phyloP scores from a whole-genome alignment of 2,888 invertebrate species.

The Harmothoe impar region DNA sequence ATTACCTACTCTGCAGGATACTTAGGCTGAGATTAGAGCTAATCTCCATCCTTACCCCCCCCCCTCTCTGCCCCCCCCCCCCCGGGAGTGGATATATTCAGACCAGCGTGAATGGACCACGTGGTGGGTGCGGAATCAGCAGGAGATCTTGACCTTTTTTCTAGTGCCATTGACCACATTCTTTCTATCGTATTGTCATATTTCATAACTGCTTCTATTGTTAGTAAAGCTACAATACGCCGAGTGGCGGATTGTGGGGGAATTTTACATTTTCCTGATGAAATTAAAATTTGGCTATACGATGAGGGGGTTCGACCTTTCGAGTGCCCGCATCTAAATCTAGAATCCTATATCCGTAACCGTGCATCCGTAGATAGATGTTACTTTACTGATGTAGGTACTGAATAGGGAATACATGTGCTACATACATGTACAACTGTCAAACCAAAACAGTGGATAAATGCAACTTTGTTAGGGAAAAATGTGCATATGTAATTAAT shows the following conservation, averaged over 20 bases:
- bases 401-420: no score
- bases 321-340: no score
- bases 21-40: neutral
- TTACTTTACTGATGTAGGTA: no score
- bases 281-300: no score
- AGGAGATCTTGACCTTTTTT: neutral
- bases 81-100: neutral
- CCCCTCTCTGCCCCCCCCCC: no score
- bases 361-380: no score
- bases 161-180: neutral
- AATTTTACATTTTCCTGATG: neutral
- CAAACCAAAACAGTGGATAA: no score
- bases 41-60: neutral
- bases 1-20: neutral
- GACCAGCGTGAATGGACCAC: constrained; percentile 6
- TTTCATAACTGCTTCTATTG: neutral
- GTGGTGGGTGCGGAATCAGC: neutral
- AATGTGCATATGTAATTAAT: no score
- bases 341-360: no score
- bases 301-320: no score
- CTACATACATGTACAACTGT: no score
- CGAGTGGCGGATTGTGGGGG: neutral
- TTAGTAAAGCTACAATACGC: neutral
- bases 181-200: neutral
- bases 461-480: no score